A percentile compares a stretch with the other conserved stretches of the same genome.
Conservation (phyloP, 2,797 vertebrate species). For the Melanotaenia pygmaea region DNA sequence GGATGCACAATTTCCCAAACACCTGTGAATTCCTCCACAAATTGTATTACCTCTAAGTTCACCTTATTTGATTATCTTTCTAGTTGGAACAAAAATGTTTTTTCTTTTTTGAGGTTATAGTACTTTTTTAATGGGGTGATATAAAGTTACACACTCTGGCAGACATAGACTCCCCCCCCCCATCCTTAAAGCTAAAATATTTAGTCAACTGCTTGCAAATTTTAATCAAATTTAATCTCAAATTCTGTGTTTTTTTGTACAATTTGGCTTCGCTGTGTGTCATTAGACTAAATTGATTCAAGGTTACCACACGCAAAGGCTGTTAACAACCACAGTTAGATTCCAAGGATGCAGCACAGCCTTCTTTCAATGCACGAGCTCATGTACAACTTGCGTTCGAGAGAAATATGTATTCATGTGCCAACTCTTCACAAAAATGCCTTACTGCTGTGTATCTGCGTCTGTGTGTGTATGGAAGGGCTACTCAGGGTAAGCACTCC, state of each 20-base stretch:
- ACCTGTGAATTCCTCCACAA: neutral
- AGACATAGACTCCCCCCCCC: neutral
- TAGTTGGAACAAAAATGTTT: neutral
- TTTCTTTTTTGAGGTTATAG: neutral
- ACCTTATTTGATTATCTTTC: neutral
- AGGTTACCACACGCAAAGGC: slow-evolving; percentile 22
- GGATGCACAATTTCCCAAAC: slow-evolving; percentile 1
- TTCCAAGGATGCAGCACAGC: slow-evolving; percentile 32
- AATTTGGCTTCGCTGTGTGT: slow-evolving; percentile 1
- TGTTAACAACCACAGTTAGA: slow-evolving; percentile 18
- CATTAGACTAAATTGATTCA: slow-evolving; percentile 31
- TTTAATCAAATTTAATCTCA: slow-evolving; percentile 1
- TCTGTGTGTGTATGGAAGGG: slow-evolving; percentile 36
- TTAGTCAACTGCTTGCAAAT: neutral
- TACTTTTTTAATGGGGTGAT: neutral
- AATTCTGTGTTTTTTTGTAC: neutral
- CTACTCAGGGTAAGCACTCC: slow-evolving; percentile 73
- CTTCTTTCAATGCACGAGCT: slow-evolving; percentile 35
- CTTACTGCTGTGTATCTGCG: slow-evolving; percentile 25
- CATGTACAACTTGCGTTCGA: slow-evolving; percentile 46
- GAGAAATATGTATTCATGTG: slow-evolving; percentile 57
- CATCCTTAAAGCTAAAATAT: neutral
- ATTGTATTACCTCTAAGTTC: neutral
- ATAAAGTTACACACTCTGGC: neutral
- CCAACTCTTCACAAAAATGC: slow-evolving; percentile 31